Conservation (phyloP, 2,797 vertebrate genomes). For the Pipistrellus pipistrellus region DNA sequence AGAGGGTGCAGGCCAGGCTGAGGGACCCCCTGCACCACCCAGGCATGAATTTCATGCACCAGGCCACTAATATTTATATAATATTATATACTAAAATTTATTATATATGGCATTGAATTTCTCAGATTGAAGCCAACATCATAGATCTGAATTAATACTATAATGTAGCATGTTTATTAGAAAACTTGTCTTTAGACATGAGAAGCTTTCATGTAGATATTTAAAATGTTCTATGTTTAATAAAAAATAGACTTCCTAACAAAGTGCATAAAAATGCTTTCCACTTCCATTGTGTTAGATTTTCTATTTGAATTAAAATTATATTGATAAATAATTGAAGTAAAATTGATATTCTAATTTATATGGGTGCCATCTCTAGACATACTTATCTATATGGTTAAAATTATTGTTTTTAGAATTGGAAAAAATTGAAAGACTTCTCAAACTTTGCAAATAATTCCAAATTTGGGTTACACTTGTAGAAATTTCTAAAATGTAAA, state of each 20-base stretch:
- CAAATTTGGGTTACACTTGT: not conserved
- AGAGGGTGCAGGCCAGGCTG: no score
- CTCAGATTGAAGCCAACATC: not conserved
- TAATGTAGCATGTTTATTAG: not conserved
- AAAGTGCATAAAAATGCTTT: not conserved
- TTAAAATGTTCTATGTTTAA: not conserved
- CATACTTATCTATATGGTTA: not conserved
- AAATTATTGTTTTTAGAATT: constrained; percentile 28
- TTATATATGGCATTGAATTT: not conserved
- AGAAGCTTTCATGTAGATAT: not conserved
- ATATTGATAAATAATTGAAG: constrained; percentile 2
- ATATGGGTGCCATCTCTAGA: not conserved
- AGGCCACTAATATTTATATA: not conserved
- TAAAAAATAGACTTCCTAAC: not conserved
- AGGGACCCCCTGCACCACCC: no score
- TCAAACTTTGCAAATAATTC: not conserved
- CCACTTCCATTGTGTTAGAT: not conserved
- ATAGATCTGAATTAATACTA: not conserved
- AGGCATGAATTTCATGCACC: no score
- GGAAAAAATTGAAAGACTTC: not conserved
- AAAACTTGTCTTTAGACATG: not conserved
- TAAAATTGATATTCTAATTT: not conserved
- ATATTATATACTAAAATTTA: not conserved
- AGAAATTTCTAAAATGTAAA: constrained; percentile 30
- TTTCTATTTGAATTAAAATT: constrained; percentile 18